phyloP scores from a whole-genome alignment of 2,888 invertebrate genomes.

The Criorhina ranunculi region DNA sequence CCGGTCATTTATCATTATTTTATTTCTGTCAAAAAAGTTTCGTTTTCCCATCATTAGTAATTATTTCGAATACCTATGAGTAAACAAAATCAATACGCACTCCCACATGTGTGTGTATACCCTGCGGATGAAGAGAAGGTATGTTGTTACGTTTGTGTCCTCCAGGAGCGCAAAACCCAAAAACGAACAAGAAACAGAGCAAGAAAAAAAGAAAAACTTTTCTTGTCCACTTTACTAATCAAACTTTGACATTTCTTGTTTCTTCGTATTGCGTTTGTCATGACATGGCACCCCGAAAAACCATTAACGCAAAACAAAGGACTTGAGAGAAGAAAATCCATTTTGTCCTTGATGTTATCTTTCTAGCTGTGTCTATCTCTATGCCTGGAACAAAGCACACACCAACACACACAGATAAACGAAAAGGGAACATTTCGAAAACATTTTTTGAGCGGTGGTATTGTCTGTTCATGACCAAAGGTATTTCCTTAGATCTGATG shows the following conservation, averaged over 20 bases:
- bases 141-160: slow-evolving; percentile 23
- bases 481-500: slow-evolving; percentile 68
- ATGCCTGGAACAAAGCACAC: background rate
- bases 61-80: slow-evolving; percentile 74
- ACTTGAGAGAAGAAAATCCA: slow-evolving; percentile 66
- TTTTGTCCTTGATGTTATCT: slow-evolving; percentile 68
- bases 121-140: slow-evolving; percentile 3
- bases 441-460: slow-evolving; percentile 28
- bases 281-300: slow-evolving; percentile 53
- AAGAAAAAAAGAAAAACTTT: slow-evolving; percentile 43
- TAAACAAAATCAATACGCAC: slow-evolving; percentile 67
- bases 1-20: slow-evolving; percentile 74
- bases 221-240: slow-evolving; percentile 75
- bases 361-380: slow-evolving; percentile 34
- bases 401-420: background rate
- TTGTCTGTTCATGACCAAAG: slow-evolving; percentile 54
- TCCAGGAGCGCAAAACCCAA: slow-evolving; percentile 14
- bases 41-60: slow-evolving; percentile 73
- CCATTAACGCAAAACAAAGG: slow-evolving; percentile 72
- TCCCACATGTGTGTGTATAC: slow-evolving; percentile 14
- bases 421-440: slow-evolving; percentile 28
- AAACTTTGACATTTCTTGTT: slow-evolving; percentile 75
- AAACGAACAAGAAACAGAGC: background rate
- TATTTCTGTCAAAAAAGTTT: slow-evolving; percentile 75
- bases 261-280: slow-evolving; percentile 57